These are phyloP conservation scores for Plemyria rubiginata DNA, from an alignment of 2,888 invertebrate species.

Conservation along the genomic window DNA sequence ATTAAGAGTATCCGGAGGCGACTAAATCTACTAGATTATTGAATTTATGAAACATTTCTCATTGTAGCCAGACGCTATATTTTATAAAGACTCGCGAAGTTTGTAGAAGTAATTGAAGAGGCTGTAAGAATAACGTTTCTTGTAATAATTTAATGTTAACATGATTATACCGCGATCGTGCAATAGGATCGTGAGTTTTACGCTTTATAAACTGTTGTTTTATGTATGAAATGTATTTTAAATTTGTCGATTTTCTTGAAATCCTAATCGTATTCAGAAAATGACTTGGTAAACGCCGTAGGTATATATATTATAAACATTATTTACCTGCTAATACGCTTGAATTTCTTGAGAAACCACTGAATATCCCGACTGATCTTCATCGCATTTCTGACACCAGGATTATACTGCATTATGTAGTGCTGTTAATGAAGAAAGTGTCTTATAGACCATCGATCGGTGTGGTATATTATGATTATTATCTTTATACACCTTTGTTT, in stretches of 20 bases:
- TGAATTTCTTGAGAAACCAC: no score
- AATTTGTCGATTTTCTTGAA: background rate
- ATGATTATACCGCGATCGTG: background rate
- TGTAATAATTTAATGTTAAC: constrained; percentile 2
- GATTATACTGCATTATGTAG: no score
- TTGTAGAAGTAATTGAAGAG: constrained; percentile 2
- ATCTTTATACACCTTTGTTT: no score
- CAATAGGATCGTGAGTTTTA: background rate
- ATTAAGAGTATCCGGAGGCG: constrained; percentile 43
- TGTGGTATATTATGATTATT: no score
- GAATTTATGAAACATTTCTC: constrained; percentile 47
- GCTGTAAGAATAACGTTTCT: constrained; percentile 1
- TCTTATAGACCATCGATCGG: no score
- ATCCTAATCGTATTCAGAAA: background rate
- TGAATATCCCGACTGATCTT: no score
- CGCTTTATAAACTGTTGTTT: background rate
- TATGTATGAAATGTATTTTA: background rate
- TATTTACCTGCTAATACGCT: no score
- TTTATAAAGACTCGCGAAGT: constrained; percentile 38
- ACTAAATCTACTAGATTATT: constrained; percentile 41
- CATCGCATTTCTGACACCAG: no score
- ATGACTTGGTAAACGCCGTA: no score
- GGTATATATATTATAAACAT: no score
- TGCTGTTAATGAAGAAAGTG: no score
- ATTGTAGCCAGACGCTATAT: constrained; percentile 36